phyloP scores from a whole-genome alignment of 2,797 vertebrate species.

The Eulemur rubriventer region DNA sequence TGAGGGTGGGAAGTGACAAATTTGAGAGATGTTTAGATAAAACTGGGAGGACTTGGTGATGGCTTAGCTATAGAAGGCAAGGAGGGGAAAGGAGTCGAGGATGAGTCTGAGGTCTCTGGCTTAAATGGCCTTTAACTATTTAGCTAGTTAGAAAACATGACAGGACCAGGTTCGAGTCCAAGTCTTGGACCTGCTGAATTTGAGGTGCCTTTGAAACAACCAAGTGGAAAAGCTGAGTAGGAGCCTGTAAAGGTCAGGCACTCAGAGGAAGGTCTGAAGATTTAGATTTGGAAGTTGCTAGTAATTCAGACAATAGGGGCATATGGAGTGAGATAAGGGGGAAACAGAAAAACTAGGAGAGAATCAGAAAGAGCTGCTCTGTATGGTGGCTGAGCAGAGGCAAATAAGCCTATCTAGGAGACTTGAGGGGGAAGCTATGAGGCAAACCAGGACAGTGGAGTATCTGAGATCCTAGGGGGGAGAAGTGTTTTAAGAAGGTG shows the following conservation, averaged over 20 bases:
- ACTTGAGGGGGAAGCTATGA: background rate
- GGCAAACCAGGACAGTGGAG: background rate
- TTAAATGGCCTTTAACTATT: background rate
- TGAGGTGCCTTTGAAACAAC: background rate
- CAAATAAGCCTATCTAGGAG: background rate
- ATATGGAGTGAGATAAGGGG: background rate
- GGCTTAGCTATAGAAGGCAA: rapidly evolving
- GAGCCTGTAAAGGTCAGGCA: background rate
- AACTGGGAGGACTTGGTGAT: background rate
- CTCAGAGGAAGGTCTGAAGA: background rate
- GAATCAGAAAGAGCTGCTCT: background rate
- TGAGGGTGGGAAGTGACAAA: background rate
- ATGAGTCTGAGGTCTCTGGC: background rate
- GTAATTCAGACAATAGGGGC: background rate
- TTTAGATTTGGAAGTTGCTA: background rate
- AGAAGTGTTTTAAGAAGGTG: background rate
- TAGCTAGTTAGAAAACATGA: background rate
- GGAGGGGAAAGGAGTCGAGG: background rate
- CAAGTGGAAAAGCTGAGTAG: background rate
- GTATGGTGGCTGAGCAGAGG: background rate
- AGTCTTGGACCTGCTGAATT: background rate
- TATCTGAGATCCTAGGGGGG: background rate
- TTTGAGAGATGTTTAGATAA: background rate
- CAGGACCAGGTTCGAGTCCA: background rate
- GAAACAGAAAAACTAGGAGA: background rate